Evolutionary conservation across 2,113 vertebrate species (phyloP), one percentile per base, ranked within the genome.

Genomic region (Erythrolamprus reginae): DNA sequence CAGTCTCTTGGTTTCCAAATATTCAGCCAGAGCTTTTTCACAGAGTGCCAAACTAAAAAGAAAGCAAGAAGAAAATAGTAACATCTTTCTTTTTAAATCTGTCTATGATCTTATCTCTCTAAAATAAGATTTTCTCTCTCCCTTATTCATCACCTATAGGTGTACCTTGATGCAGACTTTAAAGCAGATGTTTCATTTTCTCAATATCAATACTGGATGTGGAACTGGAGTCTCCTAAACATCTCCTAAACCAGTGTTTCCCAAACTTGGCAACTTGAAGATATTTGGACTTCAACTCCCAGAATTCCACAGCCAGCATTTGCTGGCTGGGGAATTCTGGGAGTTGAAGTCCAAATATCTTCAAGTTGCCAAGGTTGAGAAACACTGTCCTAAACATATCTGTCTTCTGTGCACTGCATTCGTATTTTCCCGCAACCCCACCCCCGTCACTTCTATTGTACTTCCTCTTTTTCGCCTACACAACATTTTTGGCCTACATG

Each of bases 1-100:
- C 93, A 98, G 50, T 1, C 97, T 91, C 9, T 98, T 98, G 0
- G 96, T 98, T 95, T 98, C 97, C 0, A 98, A 56, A 56, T 98
- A 97, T 28, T 98, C 97, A 0, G 97, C 97, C 95, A 98, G 61
- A 8, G 97, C 97, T 92, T 98, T 98, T 52, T 98, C 97, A 0
- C 97, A 98, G 87, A 96, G 8, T 0, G 90, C 95, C 96, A 98
- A 1, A 17, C 97, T 98, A 5, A 42, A 1, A 21, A 89, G 21
- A 4, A 85, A n/a, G 4, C 5, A 3, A 47, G 17, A 28, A 0
- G n/a, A 0, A 7, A 47, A 0, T 15, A 12, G 26, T 33, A 4
- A 7, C 52, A 56, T 23, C 26, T 10, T 24, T 50, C 26, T 2
- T 15, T 92, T 51, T 12, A n/a, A n/a, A n/a, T n/a, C n/a, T n/a